Base-by-base conservation (phyloP, 2,797 vertebrate species). In the Staurois parvus region DNA sequence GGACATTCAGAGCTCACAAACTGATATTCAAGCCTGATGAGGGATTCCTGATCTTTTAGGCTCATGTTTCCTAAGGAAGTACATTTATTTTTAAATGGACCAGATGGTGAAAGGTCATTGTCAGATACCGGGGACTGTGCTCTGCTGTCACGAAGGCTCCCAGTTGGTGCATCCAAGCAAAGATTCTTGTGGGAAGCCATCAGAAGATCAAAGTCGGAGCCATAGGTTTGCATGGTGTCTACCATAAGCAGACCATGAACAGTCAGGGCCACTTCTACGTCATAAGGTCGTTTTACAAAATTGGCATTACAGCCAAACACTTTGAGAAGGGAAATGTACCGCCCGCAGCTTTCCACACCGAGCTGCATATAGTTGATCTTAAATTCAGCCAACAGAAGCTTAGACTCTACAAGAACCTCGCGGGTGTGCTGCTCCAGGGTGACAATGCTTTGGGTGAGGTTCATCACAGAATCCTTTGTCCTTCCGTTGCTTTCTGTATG, bases 1-100 rank as follows among this genome's bases (percentile, higher is more conserved):
- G 98, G 98, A 85, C 98, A 99, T 88, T 99, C 97, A 1, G 98
- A 97, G 87, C 97, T 99, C 87, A 99, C 97, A 95, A 99, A 99
- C 88, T 99, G 97, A 90, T 99, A 99, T 87, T 99, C 98, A 26
- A 99, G 73, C 79, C 96, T 98, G 87, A 99, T 99, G 34, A 99
- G 94, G 56, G 96, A 97, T 79, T 99, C 98, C 24, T 98, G 95
- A 76, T 96, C 95, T 90, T 94, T 97, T 11, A 88, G 75, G 34
- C n/a, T 89, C 32, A 91, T n/a, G 34, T 62, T 89, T 32, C 90
- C 83, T 0, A 90, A 78, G 0, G 89, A 88, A n/a, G 92, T 87
- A 1, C 88, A 80, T 56, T 85, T 92, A 59, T 95, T 93, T 3
- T 91, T 76, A 62, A 91, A 84, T 15, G 4, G 69, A 1, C 48